phyloP scores from a whole-genome alignment of 2,797 vertebrate species.

The Sphaeramia orbicularis region DNA sequence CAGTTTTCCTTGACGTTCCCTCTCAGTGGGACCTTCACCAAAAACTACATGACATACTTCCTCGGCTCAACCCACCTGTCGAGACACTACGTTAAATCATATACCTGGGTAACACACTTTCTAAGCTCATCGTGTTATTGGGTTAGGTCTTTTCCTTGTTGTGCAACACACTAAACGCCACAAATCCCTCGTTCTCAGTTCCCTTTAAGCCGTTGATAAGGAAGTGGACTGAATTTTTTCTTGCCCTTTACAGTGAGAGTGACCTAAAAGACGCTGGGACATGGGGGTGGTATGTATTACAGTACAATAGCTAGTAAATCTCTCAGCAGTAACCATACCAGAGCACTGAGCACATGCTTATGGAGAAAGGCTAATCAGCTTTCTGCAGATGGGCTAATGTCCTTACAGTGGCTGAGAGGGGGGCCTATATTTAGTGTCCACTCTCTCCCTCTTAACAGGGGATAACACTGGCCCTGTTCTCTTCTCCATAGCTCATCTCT shows the following conservation, averaged over 20 bases:
- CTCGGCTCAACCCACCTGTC: slow-evolving; percentile 4
- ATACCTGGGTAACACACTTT: slow-evolving; percentile 24
- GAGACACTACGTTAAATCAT: slow-evolving; percentile 14
- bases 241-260: slow-evolving; percentile 44
- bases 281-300: slow-evolving; percentile 66
- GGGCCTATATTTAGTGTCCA: slow-evolving; percentile 81
- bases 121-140: slow-evolving; percentile 27
- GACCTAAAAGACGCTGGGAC: slow-evolving; percentile 47
- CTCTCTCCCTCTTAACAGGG: slow-evolving; percentile 78
- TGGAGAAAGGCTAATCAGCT: slow-evolving; percentile 83
- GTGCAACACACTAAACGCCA: slow-evolving; percentile 58
- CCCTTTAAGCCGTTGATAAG: slow-evolving; percentile 72
- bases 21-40: not conserved
- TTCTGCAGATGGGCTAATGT: slow-evolving; percentile 84
- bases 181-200: slow-evolving; percentile 63
- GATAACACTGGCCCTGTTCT: slow-evolving; percentile 71
- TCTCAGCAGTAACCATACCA: slow-evolving; percentile 63
- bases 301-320: slow-evolving; percentile 72
- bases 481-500: slow-evolving; percentile 43
- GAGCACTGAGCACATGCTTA: slow-evolving; percentile 71
- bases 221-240: slow-evolving; percentile 69
- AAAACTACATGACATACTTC: slow-evolving; percentile 13
- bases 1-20: not conserved
- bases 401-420: slow-evolving; percentile 78
- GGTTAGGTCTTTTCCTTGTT: slow-evolving; percentile 47